Evolutionary conservation across 2,888 invertebrate genomes (phyloP), one percentile per base, ranked within the genome.

Genomic region (Gnatocerus cornutus): DNA sequence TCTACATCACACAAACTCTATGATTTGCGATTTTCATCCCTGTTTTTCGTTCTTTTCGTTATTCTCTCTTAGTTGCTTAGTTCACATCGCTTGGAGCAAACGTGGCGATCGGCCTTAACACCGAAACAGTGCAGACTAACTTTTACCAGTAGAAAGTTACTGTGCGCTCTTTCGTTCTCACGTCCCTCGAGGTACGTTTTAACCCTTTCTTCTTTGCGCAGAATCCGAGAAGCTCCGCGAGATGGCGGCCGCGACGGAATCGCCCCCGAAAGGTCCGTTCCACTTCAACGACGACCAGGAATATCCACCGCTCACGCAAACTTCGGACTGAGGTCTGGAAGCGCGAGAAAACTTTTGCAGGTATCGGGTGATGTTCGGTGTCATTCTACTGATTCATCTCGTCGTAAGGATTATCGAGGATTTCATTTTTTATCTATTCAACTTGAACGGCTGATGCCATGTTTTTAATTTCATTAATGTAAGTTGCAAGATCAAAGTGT

Each of bases 201-300:
- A 50, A 50, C 5, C 50, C 29, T n/a, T 4, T 30, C 30, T 50
- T 30, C 71, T 71, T 55, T 65, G 52, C 62, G 76, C 84, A 93
- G 93, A 93, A 78, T 91, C 92, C 77, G 92, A 92, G 83, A 92
- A 92, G 84, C 88, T 89, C 80, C 87, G 89, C 77, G 93, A 92
- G 86, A 91, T 93, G 88, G 89, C 89, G 79, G 90, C 90, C 69
- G 93, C 93, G 53, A 88, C 90, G 74, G 91, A 91, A 83, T 87
- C 89, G 53, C 91, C 92, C 89, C 89, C 92, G 68, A 90, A 90
- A 80, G 90, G 89, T 68, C 86, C 88, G 74, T 91, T 92, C 85
- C 91, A 92, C 83, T 89, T 95, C 84, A 92, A 92, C 82, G 94
- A 95, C 86, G 93, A 92, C 76, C 86, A 88, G 75, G 94, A 95